phyloP scores from a whole-genome alignment of 1,140 invertebrate species.

The Nasonia giraulti region DNA sequence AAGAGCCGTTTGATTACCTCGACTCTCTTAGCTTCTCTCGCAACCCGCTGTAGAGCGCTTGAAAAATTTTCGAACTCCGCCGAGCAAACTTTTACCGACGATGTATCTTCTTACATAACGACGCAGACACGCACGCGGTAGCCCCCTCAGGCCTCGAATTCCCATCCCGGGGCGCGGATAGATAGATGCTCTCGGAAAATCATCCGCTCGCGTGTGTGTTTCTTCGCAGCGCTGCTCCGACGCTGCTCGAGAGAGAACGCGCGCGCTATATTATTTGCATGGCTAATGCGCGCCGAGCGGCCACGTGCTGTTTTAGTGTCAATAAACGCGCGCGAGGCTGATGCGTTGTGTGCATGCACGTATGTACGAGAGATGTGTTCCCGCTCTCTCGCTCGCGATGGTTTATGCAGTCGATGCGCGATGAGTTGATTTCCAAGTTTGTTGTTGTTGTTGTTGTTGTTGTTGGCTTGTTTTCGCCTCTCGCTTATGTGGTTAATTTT shows the following conservation, averaged over 20 bases:
- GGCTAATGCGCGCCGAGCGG: slow-evolving; percentile 3
- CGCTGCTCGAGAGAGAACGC: background rate
- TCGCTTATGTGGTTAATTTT: background rate
- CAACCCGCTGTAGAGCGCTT: no score
- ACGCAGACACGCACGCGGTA: background rate
- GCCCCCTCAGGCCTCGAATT: slow-evolving; percentile 10
- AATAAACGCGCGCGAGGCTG: slow-evolving; percentile 9
- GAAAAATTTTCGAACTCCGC: background rate
- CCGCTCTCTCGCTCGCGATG: no score
- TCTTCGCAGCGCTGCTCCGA: background rate
- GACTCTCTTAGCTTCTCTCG: background rate
- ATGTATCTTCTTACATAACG: background rate
- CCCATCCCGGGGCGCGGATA: background rate
- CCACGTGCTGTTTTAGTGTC: slow-evolving; percentile 27
- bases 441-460: background rate
- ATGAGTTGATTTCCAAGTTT: background rate
- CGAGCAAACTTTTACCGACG: background rate
- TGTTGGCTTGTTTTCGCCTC: background rate
- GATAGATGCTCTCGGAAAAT: background rate
- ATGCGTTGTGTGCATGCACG: background rate
- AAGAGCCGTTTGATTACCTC: background rate
- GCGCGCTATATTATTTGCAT: slow-evolving; percentile 26
- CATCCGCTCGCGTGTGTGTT: background rate
- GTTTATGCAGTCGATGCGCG: no score
- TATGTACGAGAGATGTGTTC: background rate